Evolutionary conservation across 1,140 invertebrate species (phyloP), one percentile per base, ranked within the genome.

Genomic region (Heliconius eleuchia): DNA sequence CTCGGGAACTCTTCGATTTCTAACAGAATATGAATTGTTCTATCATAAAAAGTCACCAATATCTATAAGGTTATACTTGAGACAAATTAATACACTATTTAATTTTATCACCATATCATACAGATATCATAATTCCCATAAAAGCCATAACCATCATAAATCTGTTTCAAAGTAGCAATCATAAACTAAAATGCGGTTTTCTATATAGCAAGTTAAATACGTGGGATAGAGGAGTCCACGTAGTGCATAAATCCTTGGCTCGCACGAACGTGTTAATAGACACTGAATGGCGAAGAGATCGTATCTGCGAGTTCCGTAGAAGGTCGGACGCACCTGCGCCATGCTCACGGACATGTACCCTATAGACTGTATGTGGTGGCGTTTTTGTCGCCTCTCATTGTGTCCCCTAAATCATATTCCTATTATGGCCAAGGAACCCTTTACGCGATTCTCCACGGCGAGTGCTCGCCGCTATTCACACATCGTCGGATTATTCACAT

Each of bases 391-490:
- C 78, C 73, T 18, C 75, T 71, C 74, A 70, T 72, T 80, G 81
- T 70, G 78, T 78, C 77, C 70, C 81, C 71, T 84, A 82, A 84
- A 85, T 84, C 84, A 84, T 84, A 82, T 79, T 76, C 74, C 74
- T 71, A 76, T 82, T 79, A 76, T 79, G 80, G 71, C 71, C n/a
- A 57, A 66, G 78, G 66, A 84, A 84, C 84, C 84, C 82, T 84
- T 84, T 82, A 76, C 70, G 13, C 71, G 75, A 78, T 80, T 82
- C 76, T 78, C 71, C 77, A 78, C 71, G 71, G 71, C 39, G 60
- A 71, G 76, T 55, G 74, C 74, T 81, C 74, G 50, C 37, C 19
- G 37, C 57, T 42, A 73, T 23, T 76, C 78, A 60, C 52, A 55
- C 52, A 27, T 73, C 66, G 75, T 66, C 66, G 46, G 55, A 79